Conservation (phyloP, 2,888 invertebrate genomes). For the Psylliodes chrysocephalus region DNA sequence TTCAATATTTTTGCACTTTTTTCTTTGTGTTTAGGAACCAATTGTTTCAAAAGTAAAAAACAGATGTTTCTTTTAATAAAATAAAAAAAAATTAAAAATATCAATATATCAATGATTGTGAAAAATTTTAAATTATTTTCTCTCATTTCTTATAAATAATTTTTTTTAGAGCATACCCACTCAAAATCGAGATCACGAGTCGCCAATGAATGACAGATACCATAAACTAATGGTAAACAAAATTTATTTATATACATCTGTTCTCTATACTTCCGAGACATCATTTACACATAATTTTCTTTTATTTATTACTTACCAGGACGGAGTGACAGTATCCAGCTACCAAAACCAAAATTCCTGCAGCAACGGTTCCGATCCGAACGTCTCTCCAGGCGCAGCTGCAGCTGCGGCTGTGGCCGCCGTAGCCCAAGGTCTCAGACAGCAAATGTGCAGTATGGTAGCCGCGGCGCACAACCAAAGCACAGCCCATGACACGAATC, state of each 20-base stretch:
- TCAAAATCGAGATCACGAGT: constrained; percentile 4
- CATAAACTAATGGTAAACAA: constrained; percentile 4
- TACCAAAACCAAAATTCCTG: constrained; percentile 69
- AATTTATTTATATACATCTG: not conserved
- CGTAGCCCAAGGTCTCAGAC: constrained; percentile 85
- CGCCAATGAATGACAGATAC: constrained; percentile 4
- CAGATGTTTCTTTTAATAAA: too few relatives aligned
- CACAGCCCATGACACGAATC: constrained; percentile 63
- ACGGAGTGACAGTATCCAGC: constrained; percentile 69
- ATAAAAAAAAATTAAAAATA: too few relatives aligned
- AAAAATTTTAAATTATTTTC: too few relatives aligned
- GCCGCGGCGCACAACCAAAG: constrained; percentile 73
- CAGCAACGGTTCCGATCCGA: constrained; percentile 69
- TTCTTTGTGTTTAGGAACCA: too few relatives aligned
- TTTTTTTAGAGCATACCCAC: not conserved
- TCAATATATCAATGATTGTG: too few relatives aligned
- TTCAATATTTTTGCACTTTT: too few relatives aligned
- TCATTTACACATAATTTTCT: constrained; percentile 5
- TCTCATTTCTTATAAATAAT: too few relatives aligned
- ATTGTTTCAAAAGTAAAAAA: too few relatives aligned
- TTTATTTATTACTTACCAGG: constrained; percentile 61
- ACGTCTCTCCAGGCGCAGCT: constrained; percentile 75
- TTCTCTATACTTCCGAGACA: not conserved
- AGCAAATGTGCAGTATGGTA: constrained; percentile 88
- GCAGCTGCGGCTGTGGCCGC: constrained; percentile 87